Base-by-base conservation (phyloP, 2,113 vertebrate species). In the Hiodon tergisus region DNA sequence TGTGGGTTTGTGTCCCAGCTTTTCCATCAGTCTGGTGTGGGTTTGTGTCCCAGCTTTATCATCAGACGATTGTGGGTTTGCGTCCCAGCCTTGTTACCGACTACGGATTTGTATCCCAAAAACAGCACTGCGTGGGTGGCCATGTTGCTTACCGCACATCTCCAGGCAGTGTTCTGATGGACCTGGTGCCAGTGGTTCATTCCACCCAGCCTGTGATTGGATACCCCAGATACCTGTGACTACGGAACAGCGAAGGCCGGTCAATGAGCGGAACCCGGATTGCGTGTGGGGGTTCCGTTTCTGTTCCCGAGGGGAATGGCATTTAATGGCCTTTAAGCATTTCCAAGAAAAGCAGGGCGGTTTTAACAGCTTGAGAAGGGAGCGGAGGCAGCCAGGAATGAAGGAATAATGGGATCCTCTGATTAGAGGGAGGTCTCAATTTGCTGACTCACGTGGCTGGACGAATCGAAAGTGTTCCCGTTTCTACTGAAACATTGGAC, bases 391-490 rank as follows among this genome's bases (percentile, higher is more conserved):
- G 58, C 14, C 3, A 1, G 9, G 16, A 54, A 66, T 48, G 53
- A 47, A 50, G 62, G 50, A 59, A 54, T 67, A 50, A 67, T 54
- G 31, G 13, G 67, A 70, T 50, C 67, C 47, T 70, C 17, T 47
- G 48, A 69, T 76, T 67, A 61, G 55, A 81, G 57, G 69, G 58
- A 67, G 74, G 61, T 61, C 58, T 11, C 70, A 65, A 65, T 75
- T 11, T 74, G 76, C 83, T 84, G 81, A 79, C 76, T 84, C 83
- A 82, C 67, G 67, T 73, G 67, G 52, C 73, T 9, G 70, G 74
- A 54, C 73, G 54, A 17, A 67, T 14, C 52, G 57, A 69, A 66
- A 80, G 67, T 71, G n/a, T 54, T 13, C 54, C 80, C n/a, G 14
- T 16, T 47, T 67, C 63, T 52, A n/a, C 72, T 31, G 67, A 74